phyloP scores from a whole-genome alignment of 2,797 vertebrate genomes.

The Salmo trutta region DNA sequence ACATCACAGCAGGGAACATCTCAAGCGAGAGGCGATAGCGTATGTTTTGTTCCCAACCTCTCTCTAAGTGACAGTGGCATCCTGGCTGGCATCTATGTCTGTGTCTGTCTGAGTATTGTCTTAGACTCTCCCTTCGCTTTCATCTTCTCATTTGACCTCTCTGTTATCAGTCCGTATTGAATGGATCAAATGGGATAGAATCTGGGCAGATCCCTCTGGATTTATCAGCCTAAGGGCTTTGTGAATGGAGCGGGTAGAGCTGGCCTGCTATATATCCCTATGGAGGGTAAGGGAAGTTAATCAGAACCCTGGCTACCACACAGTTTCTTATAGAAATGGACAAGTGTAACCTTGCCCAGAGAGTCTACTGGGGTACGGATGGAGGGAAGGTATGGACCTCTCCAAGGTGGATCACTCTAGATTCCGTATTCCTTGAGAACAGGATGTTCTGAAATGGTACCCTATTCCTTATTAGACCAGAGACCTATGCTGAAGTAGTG shows the following conservation, averaged over 20 bases:
- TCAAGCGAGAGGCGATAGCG: slow-evolving; percentile 23
- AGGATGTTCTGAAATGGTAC: slow-evolving; percentile 34
- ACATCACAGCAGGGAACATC: slow-evolving; percentile 47
- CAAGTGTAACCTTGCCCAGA: slow-evolving; percentile 43
- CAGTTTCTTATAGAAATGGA: slow-evolving; percentile 62
- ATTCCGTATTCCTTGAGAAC: slow-evolving; percentile 34
- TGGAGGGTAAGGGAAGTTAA: slow-evolving; percentile 3
- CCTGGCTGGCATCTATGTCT: background rate
- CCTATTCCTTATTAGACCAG: background rate
- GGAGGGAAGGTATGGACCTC: slow-evolving; percentile 5
- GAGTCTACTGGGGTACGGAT: slow-evolving; percentile 9
- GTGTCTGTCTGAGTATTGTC: background rate
- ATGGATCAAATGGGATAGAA: slow-evolving; percentile 36
- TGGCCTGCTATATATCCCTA: slow-evolving; percentile 1
- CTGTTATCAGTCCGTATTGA: slow-evolving; percentile 42
- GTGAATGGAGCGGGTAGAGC: slow-evolving; percentile 14
- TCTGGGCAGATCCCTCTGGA: slow-evolving; percentile 37
- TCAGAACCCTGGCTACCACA: slow-evolving; percentile 5
- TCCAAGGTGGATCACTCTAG: slow-evolving; percentile 15
- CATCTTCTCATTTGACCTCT: slow-evolving; percentile 51
- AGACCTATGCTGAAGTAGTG: background rate
- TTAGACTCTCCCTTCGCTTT: slow-evolving; percentile 40
- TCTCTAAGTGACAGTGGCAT: slow-evolving; percentile 30
- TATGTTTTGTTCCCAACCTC: slow-evolving; percentile 18
- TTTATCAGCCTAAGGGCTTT: slow-evolving; percentile 28